Evolutionary conservation across 2,888 invertebrate genomes (phyloP).

Genomic region (Apomyelois bistriatella): DNA sequence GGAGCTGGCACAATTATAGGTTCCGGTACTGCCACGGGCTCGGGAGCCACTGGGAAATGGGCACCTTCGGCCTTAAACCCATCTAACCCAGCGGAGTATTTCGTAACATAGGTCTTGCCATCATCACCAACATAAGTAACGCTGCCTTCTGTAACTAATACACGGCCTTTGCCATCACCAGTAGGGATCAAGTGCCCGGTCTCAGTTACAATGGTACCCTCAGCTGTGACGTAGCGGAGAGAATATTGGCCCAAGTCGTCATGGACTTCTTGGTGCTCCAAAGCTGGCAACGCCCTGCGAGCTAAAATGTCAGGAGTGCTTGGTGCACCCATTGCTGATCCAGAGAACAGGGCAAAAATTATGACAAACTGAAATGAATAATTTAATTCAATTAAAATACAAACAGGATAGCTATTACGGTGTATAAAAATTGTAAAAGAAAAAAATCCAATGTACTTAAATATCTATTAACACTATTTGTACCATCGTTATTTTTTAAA

Average conservation of each 20-base stretch:
- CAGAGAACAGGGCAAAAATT: conserved; percentile 19
- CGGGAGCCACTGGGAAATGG: conserved; percentile 27
- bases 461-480: too few species aligned
- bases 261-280: conserved; percentile 44
- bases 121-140: conserved; percentile 37
- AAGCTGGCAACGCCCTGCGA: conserved; percentile 32
- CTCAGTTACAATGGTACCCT: conserved; percentile 42
- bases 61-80: conserved; percentile 33
- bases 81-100: conserved; percentile 35
- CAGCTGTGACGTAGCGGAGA: conserved; percentile 46
- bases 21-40: conserved; percentile 12
- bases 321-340: conserved; percentile 14
- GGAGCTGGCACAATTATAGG: background rate
- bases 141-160: conserved; percentile 42
- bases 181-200: conserved; percentile 38
- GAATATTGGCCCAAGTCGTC: conserved; percentile 45
- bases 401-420: too few species aligned
- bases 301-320: conserved; percentile 9
- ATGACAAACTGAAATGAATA: conserved; percentile 21
- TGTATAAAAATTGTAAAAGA: too few species aligned
- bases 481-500: too few species aligned
- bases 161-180: conserved; percentile 32
- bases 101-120: conserved; percentile 35
- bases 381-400: background rate
- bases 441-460: too few species aligned